phyloP scores from a whole-genome alignment of 1,140 invertebrate species.

The Drosophila pseudoananassae region DNA sequence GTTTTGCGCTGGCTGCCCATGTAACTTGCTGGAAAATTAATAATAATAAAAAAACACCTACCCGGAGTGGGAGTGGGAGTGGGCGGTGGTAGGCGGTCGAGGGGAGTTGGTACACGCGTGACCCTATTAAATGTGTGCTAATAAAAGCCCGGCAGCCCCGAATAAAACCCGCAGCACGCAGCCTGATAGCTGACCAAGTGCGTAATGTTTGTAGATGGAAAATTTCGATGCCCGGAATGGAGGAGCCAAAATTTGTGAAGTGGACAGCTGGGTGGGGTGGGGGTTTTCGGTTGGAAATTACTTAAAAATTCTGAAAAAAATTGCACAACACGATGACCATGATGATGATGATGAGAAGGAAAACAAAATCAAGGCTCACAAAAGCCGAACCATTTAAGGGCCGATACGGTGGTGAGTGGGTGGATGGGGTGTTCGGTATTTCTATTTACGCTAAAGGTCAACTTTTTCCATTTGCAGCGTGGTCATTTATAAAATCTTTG shows the following conservation, averaged over 20 bases:
- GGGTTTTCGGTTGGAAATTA: conserved; percentile 53
- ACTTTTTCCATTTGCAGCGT: conserved; percentile 73
- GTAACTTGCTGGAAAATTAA: conserved; percentile 82
- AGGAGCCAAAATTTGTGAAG: conserved; percentile 34
- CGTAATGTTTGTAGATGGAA: conserved; percentile 52
- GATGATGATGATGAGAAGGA: conserved; percentile 31
- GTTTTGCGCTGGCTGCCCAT: conserved; percentile 66
- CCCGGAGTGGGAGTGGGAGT: neutral
- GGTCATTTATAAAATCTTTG: conserved; percentile 62
- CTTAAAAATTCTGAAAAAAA: conserved; percentile 71
- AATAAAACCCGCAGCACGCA: conserved; percentile 28
- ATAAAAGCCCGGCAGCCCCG: conserved; percentile 67
- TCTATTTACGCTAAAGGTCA: conserved; percentile 69
- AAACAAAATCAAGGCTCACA: conserved; percentile 70
- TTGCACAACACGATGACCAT: conserved; percentile 29
- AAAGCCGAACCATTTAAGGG: conserved; percentile 43
- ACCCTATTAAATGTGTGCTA: conserved; percentile 83
- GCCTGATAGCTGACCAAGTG: conserved; percentile 49
- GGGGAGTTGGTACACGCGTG: conserved; percentile 59
- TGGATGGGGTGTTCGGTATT: conserved; percentile 11
- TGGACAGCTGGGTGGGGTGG: conserved; percentile 19
- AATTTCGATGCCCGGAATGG: conserved; percentile 25
- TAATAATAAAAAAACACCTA: conserved; percentile 81
- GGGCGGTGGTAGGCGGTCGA: neutral
- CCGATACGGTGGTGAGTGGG: neutral